Base-by-base conservation (phyloP, 1,140 invertebrate species). In the Drosophila ananassae region DNA sequence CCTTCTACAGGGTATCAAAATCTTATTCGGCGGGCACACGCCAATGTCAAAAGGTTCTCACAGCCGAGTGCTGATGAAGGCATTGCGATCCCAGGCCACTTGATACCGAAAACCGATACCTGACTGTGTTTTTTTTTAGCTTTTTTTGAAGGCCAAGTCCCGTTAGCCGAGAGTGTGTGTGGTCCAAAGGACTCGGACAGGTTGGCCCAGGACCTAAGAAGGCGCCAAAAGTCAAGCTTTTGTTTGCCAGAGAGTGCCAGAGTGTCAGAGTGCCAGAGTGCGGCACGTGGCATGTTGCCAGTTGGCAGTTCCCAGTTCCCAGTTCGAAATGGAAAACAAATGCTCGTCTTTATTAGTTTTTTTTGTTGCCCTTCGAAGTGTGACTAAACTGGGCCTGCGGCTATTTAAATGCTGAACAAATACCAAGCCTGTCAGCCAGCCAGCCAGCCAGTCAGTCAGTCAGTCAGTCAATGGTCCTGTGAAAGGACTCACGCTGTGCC, bases 1-100 rank as follows among this genome's bases (percentile, higher is more conserved):
- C 3, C 9, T n/a, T n/a, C 28, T 25, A 32, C 3, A 71, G 67
- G 67, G 67, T 69, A 68, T 48, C n/a, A 9, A 34, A 32, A 50
- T 21, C 44, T 25, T 17, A 10, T 77, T 57, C 48, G 48, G 37
- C 55, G 62, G 83, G 82, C 82, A 85, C 82, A 87, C 83, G 82
- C 82, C 82, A 85, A 85, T 87, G 78, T 67, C 73, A 78, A 82
- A 85, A 82, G 82, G 81, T 87, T 87, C 78, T 74, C 78, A 82
- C 78, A 72, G 56, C 52, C 44, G 46, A 51, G 52, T 30, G 28
- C 12, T 25, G 66, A 57, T 68, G 51, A 47, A 24, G n/a, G 6
- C 5, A 28, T 12, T 54, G 39, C n/a, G 66, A 69, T 56, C 50
- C 66, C 39, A 48, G 24, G 66, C 51, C 7, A 68, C 48, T 63